Percentiles rank a stretch among this genome's conserved stretches.
Evolutionary conservation across 2,113 vertebrate genomes (phyloP).

Genomic region (Lucifuga dentata): DNA sequence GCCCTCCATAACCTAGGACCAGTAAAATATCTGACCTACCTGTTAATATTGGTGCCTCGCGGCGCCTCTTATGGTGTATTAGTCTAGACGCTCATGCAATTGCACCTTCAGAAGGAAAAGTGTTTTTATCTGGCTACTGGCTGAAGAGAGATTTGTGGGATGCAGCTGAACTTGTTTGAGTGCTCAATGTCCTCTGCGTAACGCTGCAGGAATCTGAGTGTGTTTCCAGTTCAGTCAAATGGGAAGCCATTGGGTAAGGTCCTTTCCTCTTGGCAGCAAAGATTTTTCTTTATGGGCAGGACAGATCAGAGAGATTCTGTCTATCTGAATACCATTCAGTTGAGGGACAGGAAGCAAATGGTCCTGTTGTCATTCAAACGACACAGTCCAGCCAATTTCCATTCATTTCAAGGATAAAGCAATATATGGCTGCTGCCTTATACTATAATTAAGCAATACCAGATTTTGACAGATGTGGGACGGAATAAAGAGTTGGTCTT

Average conservation of each 20-base stretch:
- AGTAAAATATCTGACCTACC: slow-evolving; percentile 79
- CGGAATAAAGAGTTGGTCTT: slow-evolving; percentile 19
- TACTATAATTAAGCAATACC: slow-evolving; percentile 50
- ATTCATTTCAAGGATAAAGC: slow-evolving; percentile 37
- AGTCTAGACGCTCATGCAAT: slow-evolving; percentile 69
- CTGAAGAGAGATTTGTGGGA: slow-evolving; percentile 48
- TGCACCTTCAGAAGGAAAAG: slow-evolving; percentile 56
- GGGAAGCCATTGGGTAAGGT: slow-evolving; percentile 54
- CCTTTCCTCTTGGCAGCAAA: slow-evolving; percentile 40
- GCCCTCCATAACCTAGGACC: slow-evolving; percentile 47
- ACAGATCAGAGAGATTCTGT: slow-evolving; percentile 64
- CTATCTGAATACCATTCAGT: slow-evolving; percentile 55
- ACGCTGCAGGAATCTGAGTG: slow-evolving; percentile 50
- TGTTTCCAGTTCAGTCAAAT: slow-evolving; percentile 48
- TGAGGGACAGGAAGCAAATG: slow-evolving; percentile 52
- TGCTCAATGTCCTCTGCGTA: slow-evolving; percentile 37
- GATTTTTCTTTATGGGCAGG: slow-evolving; percentile 35
- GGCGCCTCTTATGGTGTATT: slow-evolving; percentile 52
- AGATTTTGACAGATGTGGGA: slow-evolving; percentile 56
- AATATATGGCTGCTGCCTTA: slow-evolving; percentile 50
- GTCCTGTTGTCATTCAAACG: slow-evolving; percentile 59
- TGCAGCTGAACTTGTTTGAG: slow-evolving; percentile 54
- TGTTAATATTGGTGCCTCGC: slow-evolving; percentile 65
- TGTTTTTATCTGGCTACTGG: slow-evolving; percentile 55
- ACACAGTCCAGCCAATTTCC: slow-evolving; percentile 66